These are phyloP conservation scores for Steinernema feltiae DNA, from an alignment of 1,140 invertebrate species.

Conservation along the genomic window DNA sequence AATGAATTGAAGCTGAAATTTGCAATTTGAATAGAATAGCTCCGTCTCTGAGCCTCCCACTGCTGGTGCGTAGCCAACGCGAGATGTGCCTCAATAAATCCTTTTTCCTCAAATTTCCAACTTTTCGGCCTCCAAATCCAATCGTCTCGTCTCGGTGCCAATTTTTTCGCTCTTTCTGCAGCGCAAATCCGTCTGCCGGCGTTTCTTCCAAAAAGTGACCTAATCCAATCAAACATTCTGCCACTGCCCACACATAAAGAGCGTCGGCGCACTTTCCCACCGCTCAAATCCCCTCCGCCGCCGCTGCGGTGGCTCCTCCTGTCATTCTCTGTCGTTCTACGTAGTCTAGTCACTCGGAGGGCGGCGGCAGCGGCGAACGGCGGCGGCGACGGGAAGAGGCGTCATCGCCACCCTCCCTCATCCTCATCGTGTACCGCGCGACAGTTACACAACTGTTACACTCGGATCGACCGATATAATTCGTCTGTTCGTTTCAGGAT, in stretches of 20 bases:
- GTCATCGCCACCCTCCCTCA: not conserved
- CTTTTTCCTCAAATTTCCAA: too few species aligned
- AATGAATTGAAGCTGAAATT: too few species aligned
- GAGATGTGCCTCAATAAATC: too few species aligned
- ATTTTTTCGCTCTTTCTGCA: not conserved
- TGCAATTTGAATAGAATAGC: too few species aligned
- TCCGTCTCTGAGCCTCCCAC: too few species aligned
- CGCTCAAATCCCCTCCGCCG: not conserved
- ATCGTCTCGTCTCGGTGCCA: not conserved
- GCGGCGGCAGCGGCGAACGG: not conserved
- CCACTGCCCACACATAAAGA: not conserved
- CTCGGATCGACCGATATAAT: not conserved
- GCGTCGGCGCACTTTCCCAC: not conserved
- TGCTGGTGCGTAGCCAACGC: too few species aligned
- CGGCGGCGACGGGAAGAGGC: not conserved
- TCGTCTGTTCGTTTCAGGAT: not conserved
- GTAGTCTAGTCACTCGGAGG: not conserved
- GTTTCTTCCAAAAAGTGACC: not conserved
- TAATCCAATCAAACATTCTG: not conserved
- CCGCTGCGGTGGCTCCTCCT: not conserved
- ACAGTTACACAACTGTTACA: not conserved
- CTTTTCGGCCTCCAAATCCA: not conserved
- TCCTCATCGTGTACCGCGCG: not conserved
- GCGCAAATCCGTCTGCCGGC: not conserved
- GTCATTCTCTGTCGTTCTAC: not conserved